Percentiles rank a stretch among this genome's conserved stretches.
Evolutionary conservation across 1,140 invertebrate species (phyloP).

Genomic region (Palaemon carinicauda): DNA sequence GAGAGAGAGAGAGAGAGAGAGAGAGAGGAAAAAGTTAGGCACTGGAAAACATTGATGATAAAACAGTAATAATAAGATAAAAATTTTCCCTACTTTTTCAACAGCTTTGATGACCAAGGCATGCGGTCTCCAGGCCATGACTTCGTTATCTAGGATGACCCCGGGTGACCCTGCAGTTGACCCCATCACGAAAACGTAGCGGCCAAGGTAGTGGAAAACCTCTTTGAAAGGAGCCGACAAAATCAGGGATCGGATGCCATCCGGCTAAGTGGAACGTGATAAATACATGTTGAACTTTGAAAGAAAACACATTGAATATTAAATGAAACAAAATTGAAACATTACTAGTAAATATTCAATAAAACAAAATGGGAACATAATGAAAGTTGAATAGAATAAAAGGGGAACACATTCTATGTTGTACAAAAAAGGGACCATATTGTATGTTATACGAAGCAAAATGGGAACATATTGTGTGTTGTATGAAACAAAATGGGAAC

Average conservation of each 20-base stretch:
- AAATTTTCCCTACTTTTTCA: background rate
- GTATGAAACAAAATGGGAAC: no score
- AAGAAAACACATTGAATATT: no score
- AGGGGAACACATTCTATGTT: no score
- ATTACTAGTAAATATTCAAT: no score
- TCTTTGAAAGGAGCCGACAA: background rate
- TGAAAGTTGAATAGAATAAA: no score
- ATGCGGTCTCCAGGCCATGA: conserved; percentile 44
- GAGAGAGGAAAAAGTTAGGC: background rate
- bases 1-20: background rate
- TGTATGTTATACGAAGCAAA: no score
- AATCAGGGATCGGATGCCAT: background rate
- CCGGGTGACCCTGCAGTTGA: background rate
- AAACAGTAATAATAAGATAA: background rate
- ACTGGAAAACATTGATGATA: background rate
- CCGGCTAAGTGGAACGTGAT: background rate
- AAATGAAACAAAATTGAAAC: no score
- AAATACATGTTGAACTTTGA: background rate
- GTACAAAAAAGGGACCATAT: no score
- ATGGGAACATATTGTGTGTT: no score
- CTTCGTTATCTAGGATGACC: conserved; percentile 36
- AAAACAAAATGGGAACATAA: no score
- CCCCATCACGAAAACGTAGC: conserved; percentile 39
- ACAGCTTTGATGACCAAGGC: conserved; percentile 27
- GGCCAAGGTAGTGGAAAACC: conserved; percentile 14